Percentiles rank a stretch among this genome's conserved stretches.
These are phyloP conservation scores for Ephialtes manifestator DNA, from an alignment of 2,888 invertebrate genomes.

Conservation along the genomic window DNA sequence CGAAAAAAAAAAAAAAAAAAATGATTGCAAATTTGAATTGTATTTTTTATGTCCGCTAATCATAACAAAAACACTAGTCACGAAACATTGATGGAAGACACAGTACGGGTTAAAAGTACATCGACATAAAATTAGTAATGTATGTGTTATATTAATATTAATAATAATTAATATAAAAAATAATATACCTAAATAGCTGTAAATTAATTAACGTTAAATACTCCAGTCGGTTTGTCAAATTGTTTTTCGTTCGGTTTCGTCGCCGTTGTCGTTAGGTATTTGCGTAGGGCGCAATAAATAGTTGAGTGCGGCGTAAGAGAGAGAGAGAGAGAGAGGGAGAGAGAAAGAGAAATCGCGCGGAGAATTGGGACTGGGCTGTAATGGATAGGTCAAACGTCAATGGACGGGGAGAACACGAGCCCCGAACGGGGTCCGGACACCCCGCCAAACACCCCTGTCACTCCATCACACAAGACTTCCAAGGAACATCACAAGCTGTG, in stretches of 20 bases:
- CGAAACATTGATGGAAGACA: background rate
- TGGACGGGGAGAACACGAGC: conserved; percentile 84
- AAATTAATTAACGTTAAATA: conserved; percentile 75
- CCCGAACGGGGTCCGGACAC: conserved; percentile 84
- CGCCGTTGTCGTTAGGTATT: conserved; percentile 84
- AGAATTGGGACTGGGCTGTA: conserved; percentile 85
- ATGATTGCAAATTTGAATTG: background rate
- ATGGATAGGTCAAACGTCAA: conserved; percentile 86
- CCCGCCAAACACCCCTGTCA: conserved; percentile 85
- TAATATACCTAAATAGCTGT: background rate
- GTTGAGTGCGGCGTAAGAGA: conserved; percentile 77
- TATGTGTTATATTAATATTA: background rate
- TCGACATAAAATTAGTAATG: background rate
- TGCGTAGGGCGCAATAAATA: conserved; percentile 83
- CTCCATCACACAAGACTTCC: conserved; percentile 83
- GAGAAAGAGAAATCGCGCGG: conserved; percentile 76
- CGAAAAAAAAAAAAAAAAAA: background rate
- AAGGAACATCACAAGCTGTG: conserved; percentile 81
- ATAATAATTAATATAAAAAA: no score
- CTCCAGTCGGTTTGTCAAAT: conserved; percentile 77
- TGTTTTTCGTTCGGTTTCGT: conserved; percentile 78
- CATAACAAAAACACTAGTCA: background rate
- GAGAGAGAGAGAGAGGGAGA: conserved; percentile 73
- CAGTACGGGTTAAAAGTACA: background rate
- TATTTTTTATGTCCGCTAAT: background rate